These are phyloP conservation scores for Trichosurus vulpecula DNA, from an alignment of 2,797 vertebrate species.

Conservation along the genomic window DNA sequence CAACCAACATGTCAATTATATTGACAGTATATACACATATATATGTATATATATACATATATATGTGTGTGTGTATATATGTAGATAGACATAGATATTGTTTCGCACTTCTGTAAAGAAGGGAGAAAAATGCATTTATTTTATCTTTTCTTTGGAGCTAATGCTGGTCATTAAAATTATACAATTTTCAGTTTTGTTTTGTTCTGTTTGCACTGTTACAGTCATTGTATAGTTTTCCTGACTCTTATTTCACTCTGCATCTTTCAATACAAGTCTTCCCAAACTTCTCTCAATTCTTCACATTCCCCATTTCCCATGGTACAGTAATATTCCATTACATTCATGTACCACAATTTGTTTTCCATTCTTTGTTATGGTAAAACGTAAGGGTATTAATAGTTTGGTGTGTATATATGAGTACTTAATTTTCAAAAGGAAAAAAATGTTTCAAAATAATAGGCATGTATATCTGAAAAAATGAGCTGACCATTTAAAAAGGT, in stretches of 20 bases:
- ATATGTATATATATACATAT: no score
- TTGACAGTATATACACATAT: not conserved
- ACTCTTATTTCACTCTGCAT: not conserved
- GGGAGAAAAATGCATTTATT: not conserved
- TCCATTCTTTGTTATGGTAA: not conserved
- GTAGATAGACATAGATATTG: no score
- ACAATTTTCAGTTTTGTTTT: not conserved
- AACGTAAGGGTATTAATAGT: not conserved
- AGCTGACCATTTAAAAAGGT: slow-evolving; percentile 7
- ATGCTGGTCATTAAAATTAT: not conserved
- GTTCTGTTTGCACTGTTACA: not conserved
- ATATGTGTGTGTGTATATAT: no score
- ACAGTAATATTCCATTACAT: not conserved
- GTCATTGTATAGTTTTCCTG: not conserved
- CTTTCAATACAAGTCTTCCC: not conserved
- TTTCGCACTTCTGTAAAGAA: no score
- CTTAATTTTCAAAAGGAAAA: not conserved
- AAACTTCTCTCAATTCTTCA: not conserved
- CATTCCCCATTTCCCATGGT: not conserved
- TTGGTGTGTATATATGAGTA: not conserved
- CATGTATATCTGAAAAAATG: not conserved
- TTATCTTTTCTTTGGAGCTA: not conserved
- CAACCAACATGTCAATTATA: not conserved
- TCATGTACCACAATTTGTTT: not conserved
- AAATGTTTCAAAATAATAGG: not conserved